Conservation (phyloP, 92 coral and sea anemone species). For the Porites evermanni region DNA sequence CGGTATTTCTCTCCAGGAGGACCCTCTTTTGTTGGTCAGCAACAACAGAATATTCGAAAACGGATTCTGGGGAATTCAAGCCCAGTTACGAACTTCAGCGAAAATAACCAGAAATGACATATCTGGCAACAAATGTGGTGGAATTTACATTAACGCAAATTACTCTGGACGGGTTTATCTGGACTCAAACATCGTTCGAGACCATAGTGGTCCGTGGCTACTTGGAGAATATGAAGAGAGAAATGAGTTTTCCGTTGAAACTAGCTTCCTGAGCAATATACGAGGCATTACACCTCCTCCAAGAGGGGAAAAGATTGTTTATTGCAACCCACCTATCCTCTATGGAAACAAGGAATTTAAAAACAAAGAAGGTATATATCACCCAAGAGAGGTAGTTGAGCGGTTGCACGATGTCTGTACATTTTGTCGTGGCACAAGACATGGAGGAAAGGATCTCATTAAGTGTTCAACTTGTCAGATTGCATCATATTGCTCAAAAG, state of each 20-base stretch:
- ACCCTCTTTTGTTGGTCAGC: neutral
- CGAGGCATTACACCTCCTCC: neutral
- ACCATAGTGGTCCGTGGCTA: conserved; percentile 36
- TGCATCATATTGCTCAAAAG: too few relatives aligned
- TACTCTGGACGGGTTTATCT: neutral
- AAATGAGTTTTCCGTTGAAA: neutral
- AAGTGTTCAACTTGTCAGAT: conserved; percentile 53
- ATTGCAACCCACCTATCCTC: conserved; percentile 11
- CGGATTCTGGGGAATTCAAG: neutral
- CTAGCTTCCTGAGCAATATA: neutral
- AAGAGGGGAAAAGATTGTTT: neutral
- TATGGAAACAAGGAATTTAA: conserved; percentile 38
- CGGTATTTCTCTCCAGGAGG: conserved; percentile 23
- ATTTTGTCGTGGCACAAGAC: conserved; percentile 31
- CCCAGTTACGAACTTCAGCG: conserved; percentile 39
- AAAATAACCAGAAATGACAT: neutral
- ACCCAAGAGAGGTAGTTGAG: conserved; percentile 12
- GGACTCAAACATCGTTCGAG: conserved; percentile 44
- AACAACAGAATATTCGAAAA: neutral
- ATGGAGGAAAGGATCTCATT: neutral
- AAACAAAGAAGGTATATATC: neutral
- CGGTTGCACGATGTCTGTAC: conserved; percentile 18
- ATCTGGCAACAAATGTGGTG: too few relatives aligned
- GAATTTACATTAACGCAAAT: too few relatives aligned
- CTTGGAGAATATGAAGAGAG: neutral